Evolutionary conservation across 2,888 invertebrate species (phyloP).

Genomic region (Petrolisthes manimaculis): DNA sequence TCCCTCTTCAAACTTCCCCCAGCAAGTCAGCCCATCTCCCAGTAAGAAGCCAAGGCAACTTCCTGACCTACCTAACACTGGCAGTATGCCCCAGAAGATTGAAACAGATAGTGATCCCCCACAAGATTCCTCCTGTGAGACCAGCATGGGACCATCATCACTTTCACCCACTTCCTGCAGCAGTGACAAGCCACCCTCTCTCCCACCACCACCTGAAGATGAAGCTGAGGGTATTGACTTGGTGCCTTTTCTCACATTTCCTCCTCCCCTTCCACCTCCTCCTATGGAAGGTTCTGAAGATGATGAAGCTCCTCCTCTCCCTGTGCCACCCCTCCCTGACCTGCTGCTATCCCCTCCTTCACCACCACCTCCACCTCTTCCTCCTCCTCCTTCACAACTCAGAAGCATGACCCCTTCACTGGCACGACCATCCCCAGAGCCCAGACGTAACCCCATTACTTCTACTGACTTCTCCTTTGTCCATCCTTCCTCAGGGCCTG

Average conservation of each 20-base stretch:
- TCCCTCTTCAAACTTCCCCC: not conserved
- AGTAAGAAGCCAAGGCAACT: not conserved
- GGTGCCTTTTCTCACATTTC: conserved; percentile 4
- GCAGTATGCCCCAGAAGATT: too few species aligned
- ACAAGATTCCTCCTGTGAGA: not conserved
- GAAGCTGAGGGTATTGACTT: conserved; percentile 27
- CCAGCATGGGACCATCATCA: not conserved
- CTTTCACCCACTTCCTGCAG: not conserved
- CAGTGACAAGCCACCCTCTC: conserved; percentile 38
- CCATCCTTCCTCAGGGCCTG: conserved; percentile 41
- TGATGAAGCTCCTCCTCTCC: conserved; percentile 24
- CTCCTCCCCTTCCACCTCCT: conserved; percentile 55
- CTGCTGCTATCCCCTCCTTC: not conserved
- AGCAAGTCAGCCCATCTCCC: not conserved
- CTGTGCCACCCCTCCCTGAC: conserved; percentile 33
- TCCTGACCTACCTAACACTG: not conserved
- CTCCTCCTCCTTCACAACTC: not conserved
- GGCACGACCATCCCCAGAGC: not conserved
- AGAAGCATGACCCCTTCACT: not conserved
- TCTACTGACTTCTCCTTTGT: conserved; percentile 14
- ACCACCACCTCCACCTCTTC: not conserved
- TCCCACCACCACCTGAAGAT: conserved; percentile 48
- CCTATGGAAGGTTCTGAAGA: conserved; percentile 12
- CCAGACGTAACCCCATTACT: not conserved
- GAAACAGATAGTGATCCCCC: too few species aligned